These are phyloP conservation scores for Agriopis marginaria DNA, from an alignment of 2,888 invertebrate species.

Conservation along the genomic window DNA sequence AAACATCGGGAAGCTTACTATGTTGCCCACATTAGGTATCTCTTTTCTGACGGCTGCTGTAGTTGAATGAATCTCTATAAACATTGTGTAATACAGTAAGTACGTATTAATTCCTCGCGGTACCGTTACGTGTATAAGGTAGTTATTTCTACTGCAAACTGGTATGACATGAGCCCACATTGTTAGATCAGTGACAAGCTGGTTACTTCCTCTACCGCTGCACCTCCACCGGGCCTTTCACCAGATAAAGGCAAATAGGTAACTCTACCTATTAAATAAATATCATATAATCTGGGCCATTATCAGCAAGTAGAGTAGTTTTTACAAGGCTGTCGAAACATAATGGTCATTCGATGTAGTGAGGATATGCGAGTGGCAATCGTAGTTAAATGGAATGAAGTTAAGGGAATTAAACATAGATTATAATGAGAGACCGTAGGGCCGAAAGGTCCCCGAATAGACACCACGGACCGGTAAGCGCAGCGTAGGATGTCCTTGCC, in stretches of 20 bases:
- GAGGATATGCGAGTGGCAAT: no score
- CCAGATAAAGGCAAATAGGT: slow-evolving; percentile 38
- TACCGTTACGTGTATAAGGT: slow-evolving; percentile 3
- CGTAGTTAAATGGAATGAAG: no score
- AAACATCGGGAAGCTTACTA: background rate
- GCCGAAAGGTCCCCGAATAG: no score
- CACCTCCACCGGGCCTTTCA: slow-evolving; percentile 33
- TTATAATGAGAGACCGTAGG: no score
- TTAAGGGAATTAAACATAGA: no score
- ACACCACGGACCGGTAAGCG: no score
- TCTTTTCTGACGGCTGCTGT: background rate
- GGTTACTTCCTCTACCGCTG: slow-evolving; percentile 31
- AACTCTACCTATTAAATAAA: slow-evolving; percentile 37
- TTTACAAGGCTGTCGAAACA: no score
- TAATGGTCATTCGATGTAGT: no score
- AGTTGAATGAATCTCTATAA: background rate
- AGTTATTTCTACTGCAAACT: slow-evolving; percentile 11
- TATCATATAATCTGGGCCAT: background rate
- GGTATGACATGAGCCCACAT: slow-evolving; percentile 34
- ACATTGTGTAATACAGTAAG: background rate
- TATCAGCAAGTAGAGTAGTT: no score
- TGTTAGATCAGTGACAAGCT: slow-evolving; percentile 29
- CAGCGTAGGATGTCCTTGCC: no score
- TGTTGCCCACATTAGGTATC: background rate
- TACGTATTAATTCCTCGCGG: slow-evolving; percentile 2